Evolutionary conservation across 2,888 invertebrate species (phyloP), one percentile per base, ranked within the genome.

Genomic region (Lapara coniferarum): DNA sequence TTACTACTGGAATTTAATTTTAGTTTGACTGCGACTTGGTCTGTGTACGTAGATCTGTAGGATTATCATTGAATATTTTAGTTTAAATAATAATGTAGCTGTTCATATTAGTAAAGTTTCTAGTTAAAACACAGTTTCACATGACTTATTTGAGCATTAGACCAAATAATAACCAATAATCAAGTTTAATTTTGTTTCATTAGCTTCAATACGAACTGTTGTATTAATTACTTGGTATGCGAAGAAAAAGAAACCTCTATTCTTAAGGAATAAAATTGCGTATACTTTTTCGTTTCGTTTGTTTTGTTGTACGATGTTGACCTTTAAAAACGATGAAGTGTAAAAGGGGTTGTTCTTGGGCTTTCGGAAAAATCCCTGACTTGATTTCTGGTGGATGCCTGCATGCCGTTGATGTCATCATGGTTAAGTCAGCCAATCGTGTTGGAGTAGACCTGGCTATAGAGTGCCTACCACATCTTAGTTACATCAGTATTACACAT

Each of bases 131-230:
- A 63, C 46, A 63, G 63, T 63, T 63, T 63, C 63, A 49, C 46
- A 49, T 63, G 49, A 49, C 46, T 63, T 63, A 63, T 63, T 63
- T 63, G 49, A 46, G 46, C 63, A 63, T 49, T 49, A 19, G 19
- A 63, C 49, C 63, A 19, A 46, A 63, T 49, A 63, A 49, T 63
- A 63, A 63, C 46, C 59, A 59, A 44, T 59, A 59, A 59, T 59
- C 44, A 46, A 10, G 56, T 37, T 30, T 30, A 57, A 57, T 57
- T 57, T 59, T 49, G 63, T 63, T 63, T 19, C 19, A 63, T 49
- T 63, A 5, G 13, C 46, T 63, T 63, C 19, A 49, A 46, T 63
- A 49, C 16, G 19, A 19, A 46, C 46, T 49, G 46, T 49, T 49
- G 25, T 19, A 19, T 19, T 55, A 55, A 49, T 49, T 63, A 49